A percentile compares a stretch with the other conserved stretches of the same genome.
Evolutionary conservation across 2,113 vertebrate genomes (phyloP).

Genomic region (Solea solea): DNA sequence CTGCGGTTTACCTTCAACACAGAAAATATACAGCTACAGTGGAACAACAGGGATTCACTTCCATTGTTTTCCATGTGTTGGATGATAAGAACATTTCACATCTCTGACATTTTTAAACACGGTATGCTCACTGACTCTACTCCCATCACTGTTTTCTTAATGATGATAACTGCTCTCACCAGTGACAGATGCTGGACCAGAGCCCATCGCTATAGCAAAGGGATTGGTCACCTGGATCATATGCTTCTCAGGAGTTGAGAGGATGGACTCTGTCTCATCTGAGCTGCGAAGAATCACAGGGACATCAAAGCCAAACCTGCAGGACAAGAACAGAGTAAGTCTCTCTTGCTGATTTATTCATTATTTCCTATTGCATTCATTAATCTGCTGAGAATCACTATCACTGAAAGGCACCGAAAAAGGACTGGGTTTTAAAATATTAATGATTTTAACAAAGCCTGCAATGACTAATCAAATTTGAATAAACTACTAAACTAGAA

Average conservation of each 20-base stretch:
- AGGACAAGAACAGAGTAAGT: background rate
- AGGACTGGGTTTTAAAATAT: too few species aligned
- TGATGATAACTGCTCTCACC: conserved; percentile 76
- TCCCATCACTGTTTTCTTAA: background rate
- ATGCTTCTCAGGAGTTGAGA: conserved; percentile 85
- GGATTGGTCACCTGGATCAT: conserved; percentile 97
- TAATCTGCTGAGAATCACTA: background rate
- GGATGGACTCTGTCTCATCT: conserved; percentile 84
- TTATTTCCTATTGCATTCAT: too few species aligned
- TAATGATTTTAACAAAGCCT: too few species aligned
- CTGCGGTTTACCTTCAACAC: too few species aligned
- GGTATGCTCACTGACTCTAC: background rate
- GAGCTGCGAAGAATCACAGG: conserved; percentile 93
- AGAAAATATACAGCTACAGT: too few species aligned
- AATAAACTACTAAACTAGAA: too few species aligned
- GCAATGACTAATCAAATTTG: too few species aligned
- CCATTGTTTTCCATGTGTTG: background rate
- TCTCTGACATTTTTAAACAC: background rate
- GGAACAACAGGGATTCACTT: background rate
- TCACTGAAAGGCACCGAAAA: background rate
- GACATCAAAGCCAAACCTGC: conserved; percentile 93
- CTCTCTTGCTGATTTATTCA: background rate
- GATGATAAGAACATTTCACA: too few species aligned
- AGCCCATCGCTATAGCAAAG: conserved; percentile 86
- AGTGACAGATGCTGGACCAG: conserved; percentile 80